Evolutionary conservation across 1,140 invertebrate genomes (phyloP).

Genomic region (Acyrthosiphon pisum): DNA sequence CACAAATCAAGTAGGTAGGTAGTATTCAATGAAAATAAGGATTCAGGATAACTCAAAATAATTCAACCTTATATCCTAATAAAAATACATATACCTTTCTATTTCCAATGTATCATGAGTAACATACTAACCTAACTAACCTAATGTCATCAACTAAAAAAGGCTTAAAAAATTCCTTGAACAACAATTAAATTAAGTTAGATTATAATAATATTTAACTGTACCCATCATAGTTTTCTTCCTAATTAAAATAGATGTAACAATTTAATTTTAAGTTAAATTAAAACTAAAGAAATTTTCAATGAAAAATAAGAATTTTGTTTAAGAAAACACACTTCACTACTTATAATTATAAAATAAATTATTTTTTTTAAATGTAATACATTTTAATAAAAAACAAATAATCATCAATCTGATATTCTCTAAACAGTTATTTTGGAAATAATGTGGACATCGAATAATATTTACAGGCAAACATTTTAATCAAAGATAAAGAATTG

Average conservation of each 20-base stretch:
- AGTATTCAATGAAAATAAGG: too few species aligned
- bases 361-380: neutral
- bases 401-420: neutral
- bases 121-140: neutral
- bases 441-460: neutral
- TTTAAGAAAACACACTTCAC: neutral
- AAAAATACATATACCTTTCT: too few species aligned
- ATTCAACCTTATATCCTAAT: too few species aligned
- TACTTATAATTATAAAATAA: neutral
- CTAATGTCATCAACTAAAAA: neutral
- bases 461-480: neutral
- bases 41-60: too few species aligned
- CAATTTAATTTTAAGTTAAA: neutral
- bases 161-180: neutral
- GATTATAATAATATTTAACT: neutral
- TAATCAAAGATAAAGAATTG: neutral
- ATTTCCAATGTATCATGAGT: too few species aligned
- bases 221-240: neutral
- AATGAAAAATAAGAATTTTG: neutral
- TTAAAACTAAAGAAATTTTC: too few species aligned
- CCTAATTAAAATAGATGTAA: too few species aligned
- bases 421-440: neutral
- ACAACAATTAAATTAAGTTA: neutral
- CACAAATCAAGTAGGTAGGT: too few species aligned
- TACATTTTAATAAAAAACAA: neutral